Percentiles rank a stretch among this genome's conserved stretches.
phyloP scores from a whole-genome alignment of 2,888 invertebrate species.

The Lymantria monacha region DNA sequence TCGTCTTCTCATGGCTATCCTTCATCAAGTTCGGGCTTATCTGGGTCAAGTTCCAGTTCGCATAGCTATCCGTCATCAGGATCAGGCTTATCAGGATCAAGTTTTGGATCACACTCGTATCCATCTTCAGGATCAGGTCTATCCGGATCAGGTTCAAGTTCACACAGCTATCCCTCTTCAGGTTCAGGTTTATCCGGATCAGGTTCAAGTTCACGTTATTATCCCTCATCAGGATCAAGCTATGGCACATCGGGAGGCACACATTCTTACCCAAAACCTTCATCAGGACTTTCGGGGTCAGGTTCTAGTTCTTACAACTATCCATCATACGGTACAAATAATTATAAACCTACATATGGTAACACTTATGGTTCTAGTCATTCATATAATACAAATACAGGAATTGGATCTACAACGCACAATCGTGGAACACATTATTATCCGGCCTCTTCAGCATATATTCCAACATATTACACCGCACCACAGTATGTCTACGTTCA shows the following conservation, averaged over 20 bases:
- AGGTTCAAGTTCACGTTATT: conserved; percentile 9
- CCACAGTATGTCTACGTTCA: conserved; percentile 67
- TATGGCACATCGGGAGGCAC: neutral
- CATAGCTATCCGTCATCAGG: conserved; percentile 12
- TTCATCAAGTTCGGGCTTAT: conserved; percentile 20
- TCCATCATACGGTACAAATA: conserved; percentile 4
- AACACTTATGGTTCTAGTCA: conserved; percentile 20
- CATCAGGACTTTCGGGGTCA: conserved; percentile 24
- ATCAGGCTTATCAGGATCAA: conserved; percentile 9
- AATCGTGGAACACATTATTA: neutral
- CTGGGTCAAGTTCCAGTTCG: conserved; percentile 21
- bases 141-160: conserved; percentile 10
- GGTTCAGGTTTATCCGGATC: conserved; percentile 10
- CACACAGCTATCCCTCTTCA: conserved; percentile 19
- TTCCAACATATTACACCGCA: conserved; percentile 47
- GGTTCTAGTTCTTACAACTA: conserved; percentile 10
- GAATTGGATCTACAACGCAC: neutral
- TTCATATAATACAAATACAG: conserved; percentile 23
- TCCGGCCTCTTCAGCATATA: conserved; percentile 13
- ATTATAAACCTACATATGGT: conserved; percentile 6
- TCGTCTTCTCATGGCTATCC: conserved; percentile 12
- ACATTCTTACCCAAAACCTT: conserved; percentile 7
- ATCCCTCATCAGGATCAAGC: conserved; percentile 21
- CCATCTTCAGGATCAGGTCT: conserved; percentile 10
- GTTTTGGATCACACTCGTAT: conserved; percentile 8